Evolutionary conservation across 2,888 invertebrate species (phyloP).

Genomic region (Napeogenes sylphis): DNA sequence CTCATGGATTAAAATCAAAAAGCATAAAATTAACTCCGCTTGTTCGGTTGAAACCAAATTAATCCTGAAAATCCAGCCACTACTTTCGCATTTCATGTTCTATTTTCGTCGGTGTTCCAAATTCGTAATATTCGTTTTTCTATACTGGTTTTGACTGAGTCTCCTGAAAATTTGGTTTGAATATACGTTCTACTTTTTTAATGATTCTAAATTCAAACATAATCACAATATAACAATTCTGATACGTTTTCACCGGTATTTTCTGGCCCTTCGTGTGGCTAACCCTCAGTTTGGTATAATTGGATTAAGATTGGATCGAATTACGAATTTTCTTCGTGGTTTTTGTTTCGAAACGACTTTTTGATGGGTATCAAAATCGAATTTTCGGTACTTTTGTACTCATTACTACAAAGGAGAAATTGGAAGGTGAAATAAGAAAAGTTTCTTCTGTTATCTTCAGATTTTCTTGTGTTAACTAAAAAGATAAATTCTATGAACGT

Average conservation of each 20-base stretch:
- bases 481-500: conserved; percentile 8
- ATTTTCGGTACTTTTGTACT: conserved; percentile 43
- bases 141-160: too few species aligned
- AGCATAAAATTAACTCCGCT: conserved; percentile 29
- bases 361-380: conserved; percentile 71
- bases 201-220: too few species aligned
- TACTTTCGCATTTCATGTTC: neutral
- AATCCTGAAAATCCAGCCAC: conserved; percentile 27
- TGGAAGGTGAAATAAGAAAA: conserved; percentile 29
- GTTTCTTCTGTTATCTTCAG: conserved; percentile 22
- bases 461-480: conserved; percentile 14
- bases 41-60: conserved; percentile 32
- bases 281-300: conserved; percentile 62
- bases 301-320: conserved; percentile 73
- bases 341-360: conserved; percentile 71
- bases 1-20: conserved; percentile 14
- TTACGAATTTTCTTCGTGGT: conserved; percentile 64
- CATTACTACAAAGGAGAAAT: conserved; percentile 28
- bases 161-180: too few species aligned
- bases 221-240: neutral
- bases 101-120: neutral
- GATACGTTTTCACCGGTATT: neutral
- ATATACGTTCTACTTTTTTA: too few species aligned
- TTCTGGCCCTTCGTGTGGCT: conserved; percentile 42
- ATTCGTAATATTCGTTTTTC: too few species aligned